Percentiles rank a stretch among this genome's conserved stretches.
These are phyloP conservation scores for Eleginops maclovinus DNA, from an alignment of 2,113 vertebrate genomes.

Conservation along the genomic window DNA sequence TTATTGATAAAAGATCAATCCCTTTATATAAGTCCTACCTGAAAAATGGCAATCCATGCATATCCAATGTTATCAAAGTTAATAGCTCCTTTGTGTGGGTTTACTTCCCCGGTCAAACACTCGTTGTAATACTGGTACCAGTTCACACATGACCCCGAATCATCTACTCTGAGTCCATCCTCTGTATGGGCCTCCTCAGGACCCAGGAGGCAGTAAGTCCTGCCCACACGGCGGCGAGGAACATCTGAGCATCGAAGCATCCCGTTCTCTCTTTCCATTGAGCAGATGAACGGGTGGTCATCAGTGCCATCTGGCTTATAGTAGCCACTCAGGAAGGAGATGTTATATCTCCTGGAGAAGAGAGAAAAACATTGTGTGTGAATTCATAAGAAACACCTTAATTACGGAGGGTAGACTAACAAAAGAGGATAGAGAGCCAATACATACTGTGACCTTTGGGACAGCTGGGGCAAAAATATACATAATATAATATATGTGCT, in stretches of 20 bases:
- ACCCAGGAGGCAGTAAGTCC: slow-evolving; percentile 88
- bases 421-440: no score
- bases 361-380: background rate
- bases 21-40: slow-evolving; percentile 82
- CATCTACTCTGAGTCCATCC: slow-evolving; percentile 11
- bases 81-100: slow-evolving; percentile 98
- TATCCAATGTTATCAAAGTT: slow-evolving; percentile 99
- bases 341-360: slow-evolving; percentile 88
- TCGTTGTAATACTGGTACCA: slow-evolving; percentile 96
- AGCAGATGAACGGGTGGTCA: slow-evolving; percentile 97
- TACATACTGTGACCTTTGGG: no score
- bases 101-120: slow-evolving; percentile 91
- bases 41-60: slow-evolving; percentile 99
- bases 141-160: slow-evolving; percentile 88
- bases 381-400: background rate
- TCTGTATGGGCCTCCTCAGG: slow-evolving; percentile 74
- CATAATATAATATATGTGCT: no score
- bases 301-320: slow-evolving; percentile 91
- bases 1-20: background rate
- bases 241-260: slow-evolving; percentile 94
- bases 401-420: no score
- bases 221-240: slow-evolving; percentile 87
- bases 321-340: slow-evolving; percentile 90
- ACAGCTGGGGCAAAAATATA: background rate
- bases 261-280: slow-evolving; percentile 91